Conservation (phyloP, 2,888 invertebrate species). For the Malachius bipustulatus region DNA sequence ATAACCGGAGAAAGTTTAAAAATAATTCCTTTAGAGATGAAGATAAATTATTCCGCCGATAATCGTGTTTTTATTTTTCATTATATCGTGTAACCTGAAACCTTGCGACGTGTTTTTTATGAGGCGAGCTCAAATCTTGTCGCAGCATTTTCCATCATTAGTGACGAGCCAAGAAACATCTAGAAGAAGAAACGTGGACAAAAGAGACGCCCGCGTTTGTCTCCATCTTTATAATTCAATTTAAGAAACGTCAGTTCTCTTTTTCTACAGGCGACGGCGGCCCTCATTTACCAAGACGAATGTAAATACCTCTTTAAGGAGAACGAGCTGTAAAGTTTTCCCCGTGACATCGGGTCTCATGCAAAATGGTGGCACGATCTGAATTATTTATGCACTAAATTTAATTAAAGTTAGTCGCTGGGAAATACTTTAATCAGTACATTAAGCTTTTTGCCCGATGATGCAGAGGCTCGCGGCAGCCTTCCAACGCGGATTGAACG, state of each 20-base stretch:
- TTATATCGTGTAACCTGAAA: too few species aligned
- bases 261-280: neutral
- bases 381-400: slow-evolving; percentile 27
- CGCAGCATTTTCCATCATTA: too few species aligned
- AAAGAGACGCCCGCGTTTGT: too few species aligned
- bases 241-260: neutral
- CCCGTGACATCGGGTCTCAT: neutral
- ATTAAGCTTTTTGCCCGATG: slow-evolving; percentile 22
- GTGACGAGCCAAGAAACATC: too few species aligned
- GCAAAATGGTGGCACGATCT: slow-evolving; percentile 18
- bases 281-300: neutral
- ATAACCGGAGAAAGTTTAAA: too few species aligned
- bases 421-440: slow-evolving; percentile 25
- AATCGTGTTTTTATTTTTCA: too few species aligned
- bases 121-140: too few species aligned
- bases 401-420: slow-evolving; percentile 25
- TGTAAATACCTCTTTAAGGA: slow-evolving; percentile 10
- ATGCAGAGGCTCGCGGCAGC: slow-evolving; percentile 10
- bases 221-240: slow-evolving; percentile 1
- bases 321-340: slow-evolving; percentile 3
- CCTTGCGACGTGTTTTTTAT: too few species aligned
- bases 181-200: too few species aligned
- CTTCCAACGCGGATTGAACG: slow-evolving; percentile 13
- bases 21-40: too few species aligned
- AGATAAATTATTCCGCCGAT: too few species aligned